These are phyloP conservation scores for Forbesichthys agassizii DNA, from an alignment of 2,113 vertebrate genomes.

Conservation along the genomic window DNA sequence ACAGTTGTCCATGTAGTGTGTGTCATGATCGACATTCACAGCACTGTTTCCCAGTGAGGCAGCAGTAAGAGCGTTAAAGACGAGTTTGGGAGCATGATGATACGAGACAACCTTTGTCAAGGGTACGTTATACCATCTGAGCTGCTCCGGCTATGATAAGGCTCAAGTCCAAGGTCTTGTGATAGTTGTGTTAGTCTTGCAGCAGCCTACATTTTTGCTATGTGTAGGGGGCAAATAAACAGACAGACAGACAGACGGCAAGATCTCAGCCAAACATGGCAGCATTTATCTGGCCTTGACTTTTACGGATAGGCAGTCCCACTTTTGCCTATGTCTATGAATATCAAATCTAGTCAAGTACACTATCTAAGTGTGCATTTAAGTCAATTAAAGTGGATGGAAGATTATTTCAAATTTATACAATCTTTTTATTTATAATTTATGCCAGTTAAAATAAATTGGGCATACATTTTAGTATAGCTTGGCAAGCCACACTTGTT, in stretches of 20 bases:
- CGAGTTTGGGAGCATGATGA: too few relatives aligned
- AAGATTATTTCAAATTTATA: too few relatives aligned
- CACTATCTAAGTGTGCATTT: neutral
- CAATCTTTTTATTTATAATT: too few relatives aligned
- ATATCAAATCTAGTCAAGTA: conserved; percentile 20
- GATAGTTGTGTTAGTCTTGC: conserved; percentile 56
- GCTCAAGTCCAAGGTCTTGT: conserved; percentile 80
- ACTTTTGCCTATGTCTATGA: neutral
- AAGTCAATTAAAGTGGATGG: conserved; percentile 3
- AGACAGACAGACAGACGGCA: conserved; percentile 28
- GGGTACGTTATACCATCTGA: conserved; percentile 71
- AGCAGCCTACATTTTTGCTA: conserved; percentile 7
- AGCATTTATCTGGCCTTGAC: conserved; percentile 70
- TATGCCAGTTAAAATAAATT: too few relatives aligned
- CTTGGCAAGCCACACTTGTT: too few relatives aligned
- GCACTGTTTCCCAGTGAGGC: conserved; percentile 33
- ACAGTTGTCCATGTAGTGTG: conserved; percentile 43
- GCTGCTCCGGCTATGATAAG: conserved; percentile 78
- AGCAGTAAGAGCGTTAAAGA: conserved; percentile 18
- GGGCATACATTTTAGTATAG: too few relatives aligned
- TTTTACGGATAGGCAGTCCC: conserved; percentile 40
- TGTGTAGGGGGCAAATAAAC: conserved; percentile 11
- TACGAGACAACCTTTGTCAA: conserved; percentile 70
- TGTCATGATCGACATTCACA: conserved; percentile 44
- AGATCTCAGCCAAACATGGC: conserved; percentile 57